Evolutionary conservation across 2,113 vertebrate species (phyloP).

Genomic region (Oncorhynchus clarkii): DNA sequence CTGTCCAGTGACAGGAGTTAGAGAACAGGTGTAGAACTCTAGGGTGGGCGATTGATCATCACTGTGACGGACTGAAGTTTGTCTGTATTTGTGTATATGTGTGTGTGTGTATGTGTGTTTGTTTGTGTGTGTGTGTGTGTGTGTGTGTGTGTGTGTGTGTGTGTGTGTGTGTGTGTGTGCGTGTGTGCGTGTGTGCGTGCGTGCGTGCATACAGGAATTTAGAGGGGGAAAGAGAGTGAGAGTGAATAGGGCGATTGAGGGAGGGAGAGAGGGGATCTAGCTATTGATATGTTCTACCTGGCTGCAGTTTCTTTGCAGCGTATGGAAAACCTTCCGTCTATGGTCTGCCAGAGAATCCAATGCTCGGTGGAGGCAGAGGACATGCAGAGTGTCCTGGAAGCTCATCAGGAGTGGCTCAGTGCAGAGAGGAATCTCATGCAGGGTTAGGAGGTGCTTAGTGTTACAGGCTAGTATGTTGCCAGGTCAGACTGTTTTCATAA

Average conservation of each 20-base stretch:
- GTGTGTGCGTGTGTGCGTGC: not conserved
- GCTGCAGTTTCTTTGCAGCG: conserved; percentile 22
- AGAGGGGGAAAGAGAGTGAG: not conserved
- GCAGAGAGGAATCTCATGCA: conserved; percentile 21
- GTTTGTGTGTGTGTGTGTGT: not conserved
- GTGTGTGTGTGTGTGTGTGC: not conserved
- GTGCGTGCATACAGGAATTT: not conserved
- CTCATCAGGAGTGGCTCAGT: conserved; percentile 15
- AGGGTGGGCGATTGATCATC: conserved; percentile 38
- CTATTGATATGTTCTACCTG: conserved; percentile 13
- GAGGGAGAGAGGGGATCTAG: conserved; percentile 5
- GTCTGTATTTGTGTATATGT: not conserved
- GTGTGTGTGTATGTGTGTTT: not conserved
- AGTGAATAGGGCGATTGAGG: conserved; percentile 5
- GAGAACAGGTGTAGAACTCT: conserved; percentile 37
- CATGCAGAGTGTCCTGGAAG: conserved; percentile 16
- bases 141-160: not conserved
- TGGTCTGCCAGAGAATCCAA: conserved; percentile 28
- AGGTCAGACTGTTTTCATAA: conserved; percentile 16
- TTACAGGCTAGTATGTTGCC: conserved; percentile 11
- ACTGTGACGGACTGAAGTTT: conserved; percentile 26
- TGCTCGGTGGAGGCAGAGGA: conserved; percentile 14
- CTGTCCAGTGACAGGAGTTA: conserved; percentile 56
- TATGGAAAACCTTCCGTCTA: conserved; percentile 23
- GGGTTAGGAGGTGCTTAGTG: conserved; percentile 12